Evolutionary conservation across 2,113 vertebrate species (phyloP).

Genomic region (Thymallus thymallus): DNA sequence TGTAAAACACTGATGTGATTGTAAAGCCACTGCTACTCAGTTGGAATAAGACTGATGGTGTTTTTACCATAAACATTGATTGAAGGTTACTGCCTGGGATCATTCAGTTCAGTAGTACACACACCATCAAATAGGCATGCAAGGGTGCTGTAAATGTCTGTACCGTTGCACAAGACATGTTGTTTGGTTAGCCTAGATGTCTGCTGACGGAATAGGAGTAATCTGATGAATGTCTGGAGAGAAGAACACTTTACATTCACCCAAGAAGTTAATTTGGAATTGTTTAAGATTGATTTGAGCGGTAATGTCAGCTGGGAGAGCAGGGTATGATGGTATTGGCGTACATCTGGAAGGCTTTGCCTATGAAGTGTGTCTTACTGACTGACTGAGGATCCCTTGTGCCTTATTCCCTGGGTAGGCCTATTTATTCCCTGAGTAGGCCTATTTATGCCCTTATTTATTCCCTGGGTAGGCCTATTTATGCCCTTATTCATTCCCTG

Average conservation of each 20-base stretch:
- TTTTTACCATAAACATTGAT: no score
- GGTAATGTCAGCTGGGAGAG: neutral
- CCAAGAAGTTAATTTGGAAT: slow-evolving; percentile 43
- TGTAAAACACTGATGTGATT: no score
- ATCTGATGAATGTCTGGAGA: slow-evolving; percentile 49
- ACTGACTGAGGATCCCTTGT: slow-evolving; percentile 43
- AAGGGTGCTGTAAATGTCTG: no score
- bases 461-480: no score
- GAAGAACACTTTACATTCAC: slow-evolving; percentile 31
- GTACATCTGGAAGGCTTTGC: slow-evolving; percentile 52
- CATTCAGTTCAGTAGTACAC: no score
- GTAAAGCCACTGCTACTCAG: no score
- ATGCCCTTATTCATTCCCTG: no score
- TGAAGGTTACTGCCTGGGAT: no score
- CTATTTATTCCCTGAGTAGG: no score
- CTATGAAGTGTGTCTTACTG: slow-evolving; percentile 40
- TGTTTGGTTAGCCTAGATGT: neutral
- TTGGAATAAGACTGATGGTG: no score
- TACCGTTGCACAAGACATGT: neutral
- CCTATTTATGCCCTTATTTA: no score
- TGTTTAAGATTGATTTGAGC: neutral
- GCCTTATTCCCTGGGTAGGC: neutral
- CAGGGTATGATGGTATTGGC: slow-evolving; percentile 40
- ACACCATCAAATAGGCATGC: no score
- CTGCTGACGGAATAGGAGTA: slow-evolving; percentile 47